These are phyloP conservation scores for Pelochelys cantorii DNA, from an alignment of 2,797 vertebrate genomes.

Conservation along the genomic window DNA sequence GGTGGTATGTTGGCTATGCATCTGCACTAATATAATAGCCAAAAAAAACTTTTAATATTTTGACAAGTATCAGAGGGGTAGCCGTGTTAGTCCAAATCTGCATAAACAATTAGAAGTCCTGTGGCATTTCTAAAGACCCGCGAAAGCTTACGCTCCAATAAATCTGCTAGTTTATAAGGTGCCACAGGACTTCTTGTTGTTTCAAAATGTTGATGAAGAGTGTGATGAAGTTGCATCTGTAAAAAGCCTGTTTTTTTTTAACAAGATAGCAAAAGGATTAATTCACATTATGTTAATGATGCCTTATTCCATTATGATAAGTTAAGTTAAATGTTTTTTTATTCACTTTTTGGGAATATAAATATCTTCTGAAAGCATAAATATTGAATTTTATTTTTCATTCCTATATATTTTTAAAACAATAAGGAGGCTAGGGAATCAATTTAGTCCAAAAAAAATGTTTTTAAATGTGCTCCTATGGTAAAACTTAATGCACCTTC, in stretches of 20 bases:
- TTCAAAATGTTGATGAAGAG: not conserved
- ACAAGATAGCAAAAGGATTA: slow-evolving; percentile 26
- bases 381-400: slow-evolving; percentile 33
- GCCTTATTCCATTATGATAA: slow-evolving; percentile 38
- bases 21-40: not conserved
- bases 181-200: no score
- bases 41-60: not conserved
- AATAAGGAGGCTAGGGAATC: slow-evolving; percentile 32
- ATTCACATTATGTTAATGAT: slow-evolving; percentile 37
- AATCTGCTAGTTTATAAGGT: no score
- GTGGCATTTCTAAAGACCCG: no score
- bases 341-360: slow-evolving; percentile 3
- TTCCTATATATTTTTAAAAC: slow-evolving; percentile 31
- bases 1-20: slow-evolving; percentile 26
- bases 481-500: slow-evolving; percentile 55
- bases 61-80: no score
- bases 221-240: slow-evolving; percentile 7
- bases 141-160: no score
- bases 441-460: slow-evolving; percentile 39
- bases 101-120: no score
- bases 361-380: slow-evolving; percentile 21
- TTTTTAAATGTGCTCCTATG: slow-evolving; percentile 32
- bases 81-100: no score
- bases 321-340: slow-evolving; percentile 15
- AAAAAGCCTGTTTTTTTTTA: slow-evolving; percentile 18